phyloP scores from a whole-genome alignment of 2,888 invertebrate species.

The Trichacis sp. region DNA sequence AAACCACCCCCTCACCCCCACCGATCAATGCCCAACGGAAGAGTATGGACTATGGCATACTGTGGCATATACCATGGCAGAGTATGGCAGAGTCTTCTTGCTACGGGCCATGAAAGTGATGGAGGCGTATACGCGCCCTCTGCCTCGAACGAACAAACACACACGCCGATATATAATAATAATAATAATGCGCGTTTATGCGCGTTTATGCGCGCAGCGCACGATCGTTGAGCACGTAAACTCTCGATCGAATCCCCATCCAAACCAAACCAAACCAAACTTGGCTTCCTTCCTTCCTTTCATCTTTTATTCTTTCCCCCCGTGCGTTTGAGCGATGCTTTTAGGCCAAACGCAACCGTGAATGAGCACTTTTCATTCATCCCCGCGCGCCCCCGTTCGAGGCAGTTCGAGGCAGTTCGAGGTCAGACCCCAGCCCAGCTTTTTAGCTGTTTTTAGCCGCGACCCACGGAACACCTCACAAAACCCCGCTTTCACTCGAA shows the following conservation, averaged over 20 bases:
- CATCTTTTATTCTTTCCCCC: too few relatives aligned
- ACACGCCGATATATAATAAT: not conserved
- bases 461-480: too few relatives aligned
- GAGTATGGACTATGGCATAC: not conserved
- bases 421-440: too few relatives aligned
- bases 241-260: not conserved
- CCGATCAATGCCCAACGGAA: not conserved
- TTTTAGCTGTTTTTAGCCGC: too few relatives aligned
- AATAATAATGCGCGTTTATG: not conserved
- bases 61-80: too few relatives aligned
- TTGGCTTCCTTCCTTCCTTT: not conserved
- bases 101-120: too few relatives aligned
- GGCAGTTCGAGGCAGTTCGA: too few relatives aligned
- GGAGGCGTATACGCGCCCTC: constrained; percentile 1
- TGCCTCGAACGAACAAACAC: not conserved
- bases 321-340: not conserved
- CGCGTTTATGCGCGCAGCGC: not conserved
- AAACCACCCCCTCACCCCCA: not conserved
- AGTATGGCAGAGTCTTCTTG: too few relatives aligned
- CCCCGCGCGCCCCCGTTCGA: too few relatives aligned
- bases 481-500: too few relatives aligned
- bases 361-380: constrained; percentile 1
- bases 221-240: not conserved
- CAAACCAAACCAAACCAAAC: not conserved
- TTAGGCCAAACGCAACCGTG: not conserved